These are phyloP conservation scores for Zapornia atra DNA, from an alignment of 2,113 vertebrate genomes.

Conservation along the genomic window DNA sequence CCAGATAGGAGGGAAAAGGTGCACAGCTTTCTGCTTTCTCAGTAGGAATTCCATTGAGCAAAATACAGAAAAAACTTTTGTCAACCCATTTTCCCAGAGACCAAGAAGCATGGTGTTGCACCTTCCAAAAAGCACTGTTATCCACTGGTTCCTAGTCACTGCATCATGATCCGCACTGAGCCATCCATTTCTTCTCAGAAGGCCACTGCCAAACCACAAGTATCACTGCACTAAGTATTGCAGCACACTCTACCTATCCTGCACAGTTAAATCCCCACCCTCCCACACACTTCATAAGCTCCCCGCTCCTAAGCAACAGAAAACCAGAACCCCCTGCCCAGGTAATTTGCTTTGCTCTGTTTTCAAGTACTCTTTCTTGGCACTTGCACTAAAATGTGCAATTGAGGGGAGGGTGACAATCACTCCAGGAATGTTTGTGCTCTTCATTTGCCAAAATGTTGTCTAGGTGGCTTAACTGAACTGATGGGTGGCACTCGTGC, in stretches of 20 bases:
- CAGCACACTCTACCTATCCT: neutral
- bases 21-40: neutral
- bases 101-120: neutral
- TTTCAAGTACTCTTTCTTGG: neutral
- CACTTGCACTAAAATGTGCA: neutral
- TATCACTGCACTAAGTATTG: neutral
- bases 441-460: neutral
- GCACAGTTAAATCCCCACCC: neutral
- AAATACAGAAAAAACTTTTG: neutral
- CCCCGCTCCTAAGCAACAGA: neutral
- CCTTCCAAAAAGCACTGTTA: neutral
- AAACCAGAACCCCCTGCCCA: neutral
- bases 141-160: neutral
- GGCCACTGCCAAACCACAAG: neutral
- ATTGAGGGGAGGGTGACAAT: neutral
- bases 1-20: neutral
- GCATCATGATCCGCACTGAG: neutral
- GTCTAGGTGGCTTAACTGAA: neutral
- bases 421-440: neutral
- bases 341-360: neutral
- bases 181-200: neutral
- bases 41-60: neutral
- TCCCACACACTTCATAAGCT: neutral
- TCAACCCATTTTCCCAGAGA: neutral
- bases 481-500: neutral